Base-by-base conservation (phyloP, 2,797 vertebrate species). In the Neosalanx taihuensis region DNA sequence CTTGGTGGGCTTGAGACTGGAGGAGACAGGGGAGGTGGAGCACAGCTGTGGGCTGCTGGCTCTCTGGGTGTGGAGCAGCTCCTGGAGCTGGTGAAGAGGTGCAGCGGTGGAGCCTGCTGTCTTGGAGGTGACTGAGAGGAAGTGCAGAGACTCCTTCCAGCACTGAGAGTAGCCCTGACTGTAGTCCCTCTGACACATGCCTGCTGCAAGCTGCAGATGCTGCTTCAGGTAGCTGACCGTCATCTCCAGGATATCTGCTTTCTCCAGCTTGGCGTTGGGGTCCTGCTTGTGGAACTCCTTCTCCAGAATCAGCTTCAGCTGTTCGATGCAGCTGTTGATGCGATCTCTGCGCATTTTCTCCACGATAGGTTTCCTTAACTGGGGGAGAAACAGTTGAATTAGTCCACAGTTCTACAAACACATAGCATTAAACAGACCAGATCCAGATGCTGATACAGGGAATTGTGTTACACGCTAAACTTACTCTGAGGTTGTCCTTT, bases 341-440 rank as follows among this genome's bases (percentile, higher is more conserved):
- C 92, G 91, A 81, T 94, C 92, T 74, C 92, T 75, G 60, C 91
- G 92, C 90, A 92, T 92, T 83, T 94, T 94, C 79, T 94, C 93
- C 77, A 94, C 91, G 0, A 89, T 20, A 7, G 94, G 95, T 76
- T 97, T 96, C 76, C 94, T 92, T 64, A 95, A 65, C 95, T 97
- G 85, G 66, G 18, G 74, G 78, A 6, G 1, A 70, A 73, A 75
- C 57, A 75, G 69, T 12, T 30, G 18, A 10, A 37, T 78, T 73
- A 79, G 58, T 67, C 30, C 3, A 60, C 20, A 51, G 67, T 9
- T 35, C 4, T 51, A 56, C n/a, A 64, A 60, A 58, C 9, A 59
- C 61, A 10, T 53, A 26, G 33, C 4, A 12, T n/a, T 12, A 9
- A 46, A 3, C 10, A 30, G 9, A 15, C 2, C n/a, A 60, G 20